Evolutionary conservation across 2,113 vertebrate genomes (phyloP), one percentile per base, ranked within the genome.

Genomic region (Epinephelus cyanopodus): DNA sequence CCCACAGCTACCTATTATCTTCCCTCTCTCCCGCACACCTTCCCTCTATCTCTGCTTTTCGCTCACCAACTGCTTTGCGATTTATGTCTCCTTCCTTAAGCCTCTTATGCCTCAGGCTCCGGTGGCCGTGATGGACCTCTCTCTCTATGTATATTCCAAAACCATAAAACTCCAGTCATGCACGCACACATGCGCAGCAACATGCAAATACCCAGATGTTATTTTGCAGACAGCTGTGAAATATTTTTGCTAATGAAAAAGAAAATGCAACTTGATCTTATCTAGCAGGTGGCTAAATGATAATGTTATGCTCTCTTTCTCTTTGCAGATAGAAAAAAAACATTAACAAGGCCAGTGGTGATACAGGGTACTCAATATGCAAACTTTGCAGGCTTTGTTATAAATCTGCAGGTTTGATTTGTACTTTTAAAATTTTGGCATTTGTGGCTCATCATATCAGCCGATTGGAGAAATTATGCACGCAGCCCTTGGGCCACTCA

Each of bases 61-160:
- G 29, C 72, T 84, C 75, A 47, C 80, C 74, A 57, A 66, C 70
- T 77, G 69, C 84, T 87, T 74, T 82, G 79, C 68, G 54, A 91
- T 90, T 91, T 83, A 73, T 50, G 77, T 84, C 79, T 57, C 33
- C 79, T 81, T 86, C 76, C 54, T 91, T 90, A 92, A 94, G 89
- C 92, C 83, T 81, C 88, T 92, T 89, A 88, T 21, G 53, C 79
- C 54, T 33, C 70, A 42, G 81, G 91, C 80, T 64, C 85, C 29
- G 1, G 69, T 13, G 70, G 85, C 71, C 47, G 17, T 65, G 70
- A 84, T 74, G 37, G 77, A 79, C 81, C 58, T 25, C 69, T 53
- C 67, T 53, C 67, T 52, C 54, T 15, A 15, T 68, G 53, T 19
- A 27, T 18, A 48, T 57, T 37, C 50, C 50, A 42, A 82, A 68